Evolutionary conservation across 2,888 invertebrate species (phyloP).

Genomic region (Trisateles emortualis): DNA sequence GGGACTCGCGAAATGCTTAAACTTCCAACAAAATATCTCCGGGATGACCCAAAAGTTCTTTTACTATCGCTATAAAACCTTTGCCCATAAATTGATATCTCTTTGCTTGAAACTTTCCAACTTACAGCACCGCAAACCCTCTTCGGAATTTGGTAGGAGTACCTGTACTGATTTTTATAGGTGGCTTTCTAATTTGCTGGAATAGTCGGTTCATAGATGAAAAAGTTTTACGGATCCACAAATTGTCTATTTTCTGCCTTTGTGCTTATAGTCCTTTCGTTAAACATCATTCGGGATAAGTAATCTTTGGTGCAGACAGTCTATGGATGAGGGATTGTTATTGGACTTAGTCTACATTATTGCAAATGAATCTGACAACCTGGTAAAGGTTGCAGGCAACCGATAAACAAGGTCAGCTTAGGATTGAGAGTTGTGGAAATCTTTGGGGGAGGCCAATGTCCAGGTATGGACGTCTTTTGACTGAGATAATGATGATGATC

Average conservation of each 20-base stretch:
- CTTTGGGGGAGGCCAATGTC: too few relatives aligned
- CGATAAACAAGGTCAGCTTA: too few relatives aligned
- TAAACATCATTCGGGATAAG: not conserved
- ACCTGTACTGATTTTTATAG: slow-evolving; percentile 45
- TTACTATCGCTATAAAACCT: slow-evolving; percentile 60
- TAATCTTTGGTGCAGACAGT: not conserved
- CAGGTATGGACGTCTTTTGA: too few relatives aligned
- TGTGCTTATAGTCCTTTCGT: not conserved
- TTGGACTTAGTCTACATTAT: too few relatives aligned
- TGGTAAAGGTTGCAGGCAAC: too few relatives aligned
- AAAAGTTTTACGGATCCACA: slow-evolving; percentile 9
- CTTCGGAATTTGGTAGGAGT: slow-evolving; percentile 23
- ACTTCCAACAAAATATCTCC: slow-evolving; percentile 48
- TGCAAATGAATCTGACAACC: too few relatives aligned
- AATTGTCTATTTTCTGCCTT: not conserved
- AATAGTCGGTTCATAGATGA: slow-evolving; percentile 10
- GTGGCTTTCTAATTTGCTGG: slow-evolving; percentile 23
- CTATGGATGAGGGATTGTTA: not conserved
- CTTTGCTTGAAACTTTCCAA: slow-evolving; percentile 37
- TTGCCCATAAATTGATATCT: slow-evolving; percentile 61
- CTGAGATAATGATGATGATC: too few relatives aligned
- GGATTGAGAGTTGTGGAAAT: too few relatives aligned
- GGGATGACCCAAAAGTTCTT: slow-evolving; percentile 57
- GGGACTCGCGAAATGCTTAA: slow-evolving; percentile 39
- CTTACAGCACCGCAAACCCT: slow-evolving; percentile 35